These are phyloP conservation scores for Brachionus manjavacas DNA, from an alignment of 1,140 invertebrate genomes.

Conservation along the genomic window DNA sequence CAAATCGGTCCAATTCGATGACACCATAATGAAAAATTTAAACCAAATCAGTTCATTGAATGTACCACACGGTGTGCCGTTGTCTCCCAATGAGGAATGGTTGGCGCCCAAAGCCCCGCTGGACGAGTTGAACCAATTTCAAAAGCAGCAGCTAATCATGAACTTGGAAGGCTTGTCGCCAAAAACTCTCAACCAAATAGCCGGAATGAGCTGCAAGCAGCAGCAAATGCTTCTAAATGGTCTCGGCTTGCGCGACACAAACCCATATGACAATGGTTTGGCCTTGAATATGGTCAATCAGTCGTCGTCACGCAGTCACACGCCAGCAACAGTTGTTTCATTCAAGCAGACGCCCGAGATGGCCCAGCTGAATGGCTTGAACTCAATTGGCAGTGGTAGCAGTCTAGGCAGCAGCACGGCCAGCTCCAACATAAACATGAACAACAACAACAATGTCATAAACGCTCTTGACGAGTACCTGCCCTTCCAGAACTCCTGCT, in stretches of 20 bases:
- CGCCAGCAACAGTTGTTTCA: not conserved
- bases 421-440: not conserved
- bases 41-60: conserved; percentile 9
- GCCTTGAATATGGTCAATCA: not conserved
- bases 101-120: not conserved
- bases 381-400: not conserved
- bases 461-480: conserved; percentile 21
- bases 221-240: not conserved
- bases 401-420: not conserved
- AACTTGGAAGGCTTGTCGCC: not conserved
- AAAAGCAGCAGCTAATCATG: not conserved
- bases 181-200: not conserved
- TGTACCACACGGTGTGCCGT: not conserved
- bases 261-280: not conserved
- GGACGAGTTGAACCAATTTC: not conserved
- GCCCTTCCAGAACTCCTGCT: not conserved
- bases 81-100: not conserved
- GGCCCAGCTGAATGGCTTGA: not conserved
- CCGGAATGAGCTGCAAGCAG: not conserved
- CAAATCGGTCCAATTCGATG: not conserved
- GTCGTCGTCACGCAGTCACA: not conserved
- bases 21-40: not conserved
- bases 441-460: not conserved
- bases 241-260: not conserved
- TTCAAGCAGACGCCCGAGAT: not conserved